Base-by-base conservation (phyloP, 2,113 vertebrate species). In the Empidonax traillii region DNA sequence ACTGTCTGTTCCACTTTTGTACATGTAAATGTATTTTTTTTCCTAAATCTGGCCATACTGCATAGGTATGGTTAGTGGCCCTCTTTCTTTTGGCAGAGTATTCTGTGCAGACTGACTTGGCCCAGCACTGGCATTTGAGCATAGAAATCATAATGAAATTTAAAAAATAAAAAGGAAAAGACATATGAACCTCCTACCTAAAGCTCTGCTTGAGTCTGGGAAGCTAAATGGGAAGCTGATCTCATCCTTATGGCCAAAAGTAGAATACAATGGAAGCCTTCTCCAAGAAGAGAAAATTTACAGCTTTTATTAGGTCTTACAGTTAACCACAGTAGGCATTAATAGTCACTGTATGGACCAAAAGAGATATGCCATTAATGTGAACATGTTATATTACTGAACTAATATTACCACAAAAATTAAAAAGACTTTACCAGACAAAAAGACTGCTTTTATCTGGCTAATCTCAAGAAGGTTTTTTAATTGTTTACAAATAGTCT, bases 291-390 rank as follows among this genome's bases (percentile, higher is more conserved):
- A 71, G 10, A 86, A 53, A 82, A 92, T 80, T 23, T 93, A 78
- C 47, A 92, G 46, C 33, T 85, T 96, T 96, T 96, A 94, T 93
- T 96, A 87, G 35, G 30, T 88, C n/a, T 91, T 88, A 85, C 49
- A 90, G 89, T 35, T 55, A 91, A 80, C 23, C 66, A 61, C 9
- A 89, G 33, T 82, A 92, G 58, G 69, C 37, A 82, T 85, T 66
- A 89, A 66, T 63, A 71, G 63, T 81, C 75, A 41, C 22, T 78
- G 33, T 41, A 65, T 39, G 44, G 69, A 84, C n/a, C 66, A 89
- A 76, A 59, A 88, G 73, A 90, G 20, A 76, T 35, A 78, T 1
- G 87, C 53, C 81, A 51, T 56, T 73, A 88, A 81, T 39, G 58
- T 72, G 84, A 92, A 81, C 27, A 43, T 84, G 66, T 25, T 84